These are phyloP conservation scores for Encarsia formosa DNA, from an alignment of 2,888 invertebrate species.

Conservation along the genomic window DNA sequence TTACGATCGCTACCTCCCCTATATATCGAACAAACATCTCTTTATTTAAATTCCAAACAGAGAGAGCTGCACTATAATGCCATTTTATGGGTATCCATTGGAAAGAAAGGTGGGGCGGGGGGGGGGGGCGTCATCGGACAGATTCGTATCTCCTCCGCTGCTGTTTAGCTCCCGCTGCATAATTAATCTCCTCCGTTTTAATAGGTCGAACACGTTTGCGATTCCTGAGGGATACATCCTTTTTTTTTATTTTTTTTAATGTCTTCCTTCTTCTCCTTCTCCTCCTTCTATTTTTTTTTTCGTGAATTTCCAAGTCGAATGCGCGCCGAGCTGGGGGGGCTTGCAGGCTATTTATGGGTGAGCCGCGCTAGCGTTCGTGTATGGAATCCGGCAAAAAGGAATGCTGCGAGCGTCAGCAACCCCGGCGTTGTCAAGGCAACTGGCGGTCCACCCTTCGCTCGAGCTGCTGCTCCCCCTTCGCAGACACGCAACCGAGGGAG, in stretches of 20 bases:
- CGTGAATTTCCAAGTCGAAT: conserved; percentile 17
- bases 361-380: conserved; percentile 16
- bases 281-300: no score
- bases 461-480: conserved; percentile 16
- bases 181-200: conserved; percentile 23
- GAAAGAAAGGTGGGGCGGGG: neutral
- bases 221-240: conserved; percentile 23
- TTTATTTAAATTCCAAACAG: conserved; percentile 19
- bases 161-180: conserved; percentile 15
- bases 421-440: conserved; percentile 49
- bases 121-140: neutral
- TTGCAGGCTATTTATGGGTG: neutral
- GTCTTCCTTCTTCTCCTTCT: no score
- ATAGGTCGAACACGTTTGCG: conserved; percentile 14
- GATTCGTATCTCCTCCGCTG: no score
- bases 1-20: conserved; percentile 20
- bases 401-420: no score
- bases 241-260: conserved; percentile 26
- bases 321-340: neutral
- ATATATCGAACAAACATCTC: conserved; percentile 20
- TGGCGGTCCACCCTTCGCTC: conserved; percentile 44
- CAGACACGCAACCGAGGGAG: neutral
- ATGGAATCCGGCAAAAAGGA: neutral
- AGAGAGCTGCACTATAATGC: conserved; percentile 1
- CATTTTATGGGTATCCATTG: conserved; percentile 8